These are phyloP conservation scores for Allolobophora icterica DNA, from an alignment of 2,888 invertebrate species.

Conservation along the genomic window DNA sequence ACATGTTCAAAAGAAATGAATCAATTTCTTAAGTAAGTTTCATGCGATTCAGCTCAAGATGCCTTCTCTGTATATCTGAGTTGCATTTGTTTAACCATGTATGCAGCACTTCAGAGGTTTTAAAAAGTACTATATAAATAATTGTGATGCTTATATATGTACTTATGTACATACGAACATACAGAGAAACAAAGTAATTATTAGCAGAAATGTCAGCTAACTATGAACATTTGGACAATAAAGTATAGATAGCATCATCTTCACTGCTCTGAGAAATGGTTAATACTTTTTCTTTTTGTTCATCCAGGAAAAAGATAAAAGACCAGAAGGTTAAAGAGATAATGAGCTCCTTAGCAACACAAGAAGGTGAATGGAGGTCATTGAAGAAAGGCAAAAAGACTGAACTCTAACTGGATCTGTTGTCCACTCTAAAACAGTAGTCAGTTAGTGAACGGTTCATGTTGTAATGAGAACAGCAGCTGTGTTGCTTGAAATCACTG, in stretches of 20 bases:
- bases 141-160: not conserved
- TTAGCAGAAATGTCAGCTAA: not conserved
- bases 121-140: not conserved
- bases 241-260: not conserved
- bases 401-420: not conserved
- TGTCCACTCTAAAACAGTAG: not conserved
- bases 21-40: no score
- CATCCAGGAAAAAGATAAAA: constrained; percentile 24
- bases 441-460: not conserved
- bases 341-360: constrained; percentile 19
- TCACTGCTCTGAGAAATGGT: not conserved
- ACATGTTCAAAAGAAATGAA: no score
- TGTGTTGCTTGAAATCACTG: no score
- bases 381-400: not conserved
- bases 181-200: not conserved
- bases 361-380: constrained; percentile 25
- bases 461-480: not conserved
- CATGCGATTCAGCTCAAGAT: no score
- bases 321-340: constrained; percentile 19
- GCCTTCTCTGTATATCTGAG: no score
- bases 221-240: not conserved
- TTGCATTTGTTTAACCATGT: not conserved
- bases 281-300: not conserved
- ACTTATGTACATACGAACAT: no score
- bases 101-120: not conserved